These are phyloP conservation scores for Umimayanthus kanabou DNA, from an alignment of 92 coral and sea anemone species.

Conservation along the genomic window DNA sequence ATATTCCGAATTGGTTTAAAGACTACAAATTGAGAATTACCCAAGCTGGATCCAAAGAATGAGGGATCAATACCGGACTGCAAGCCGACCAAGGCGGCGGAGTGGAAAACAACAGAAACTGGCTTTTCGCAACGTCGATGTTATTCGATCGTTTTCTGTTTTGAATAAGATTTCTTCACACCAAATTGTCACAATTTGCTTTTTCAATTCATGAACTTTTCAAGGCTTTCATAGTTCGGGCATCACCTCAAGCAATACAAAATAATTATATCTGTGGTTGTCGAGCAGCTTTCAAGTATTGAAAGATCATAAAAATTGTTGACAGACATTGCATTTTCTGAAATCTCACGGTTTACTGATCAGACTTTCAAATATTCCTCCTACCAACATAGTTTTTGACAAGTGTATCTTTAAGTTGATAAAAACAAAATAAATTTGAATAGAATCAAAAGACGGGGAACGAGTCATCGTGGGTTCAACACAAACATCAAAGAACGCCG, in stretches of 20 bases:
- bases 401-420: conserved; percentile 2
- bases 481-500: conserved; percentile 27
- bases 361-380: not conserved
- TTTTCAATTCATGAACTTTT: too few species aligned
- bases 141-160: too few species aligned
- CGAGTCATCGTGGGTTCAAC: not conserved
- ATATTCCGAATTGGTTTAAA: too few species aligned
- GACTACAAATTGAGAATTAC: too few species aligned
- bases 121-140: not conserved
- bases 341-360: not conserved
- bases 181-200: not conserved
- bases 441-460: conserved; percentile 7
- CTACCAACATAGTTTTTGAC: conserved; percentile 1
- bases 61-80: too few species aligned
- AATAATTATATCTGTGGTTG: too few species aligned
- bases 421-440: conserved; percentile 29
- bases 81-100: not conserved
- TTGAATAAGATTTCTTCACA: not conserved
- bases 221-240: not conserved
- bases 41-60: too few species aligned
- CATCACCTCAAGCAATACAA: not conserved
- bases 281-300: not conserved
- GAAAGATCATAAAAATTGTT: too few species aligned
- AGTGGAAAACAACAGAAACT: too few species aligned
- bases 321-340: not conserved